A percentile compares a stretch with the other conserved stretches of the same genome.
Evolutionary conservation across 2,888 invertebrate genomes (phyloP).

Genomic region (Tupiocoris notatus): DNA sequence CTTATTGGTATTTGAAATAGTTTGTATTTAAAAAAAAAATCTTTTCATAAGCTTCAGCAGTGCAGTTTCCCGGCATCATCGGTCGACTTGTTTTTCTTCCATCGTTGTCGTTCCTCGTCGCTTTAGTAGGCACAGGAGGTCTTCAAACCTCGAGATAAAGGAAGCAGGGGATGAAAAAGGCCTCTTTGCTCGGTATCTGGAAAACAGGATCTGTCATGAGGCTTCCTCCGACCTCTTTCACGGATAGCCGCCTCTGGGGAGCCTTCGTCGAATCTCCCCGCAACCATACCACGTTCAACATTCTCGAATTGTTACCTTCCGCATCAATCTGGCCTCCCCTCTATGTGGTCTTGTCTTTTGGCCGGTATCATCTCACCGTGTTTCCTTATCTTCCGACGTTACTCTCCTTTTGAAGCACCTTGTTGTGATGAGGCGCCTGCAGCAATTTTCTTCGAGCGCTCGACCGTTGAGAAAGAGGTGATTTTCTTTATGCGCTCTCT

Average conservation of each 20-base stretch:
- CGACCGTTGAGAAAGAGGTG: constrained; percentile 4
- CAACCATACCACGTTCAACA: not conserved
- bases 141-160: not conserved
- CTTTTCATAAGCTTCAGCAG: too few relatives aligned
- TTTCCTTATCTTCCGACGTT: constrained; percentile 13
- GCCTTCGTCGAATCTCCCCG: not conserved
- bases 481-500: constrained; percentile 17
- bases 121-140: not conserved
- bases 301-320: constrained; percentile 37
- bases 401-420: constrained; percentile 18
- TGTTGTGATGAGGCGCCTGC: constrained; percentile 7
- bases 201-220: not conserved
- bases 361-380: not conserved
- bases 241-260: constrained; percentile 23
- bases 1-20: too few relatives aligned
- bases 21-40: too few relatives aligned
- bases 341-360: not conserved
- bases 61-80: too few relatives aligned
- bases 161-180: not conserved
- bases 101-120: not conserved
- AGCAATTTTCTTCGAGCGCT: constrained; percentile 15
- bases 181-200: not conserved
- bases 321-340: constrained; percentile 24
- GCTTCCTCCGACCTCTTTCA: not conserved
- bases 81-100: not conserved